These are phyloP conservation scores for Steinernema feltiae DNA, from an alignment of 1,140 invertebrate species.

Conservation along the genomic window DNA sequence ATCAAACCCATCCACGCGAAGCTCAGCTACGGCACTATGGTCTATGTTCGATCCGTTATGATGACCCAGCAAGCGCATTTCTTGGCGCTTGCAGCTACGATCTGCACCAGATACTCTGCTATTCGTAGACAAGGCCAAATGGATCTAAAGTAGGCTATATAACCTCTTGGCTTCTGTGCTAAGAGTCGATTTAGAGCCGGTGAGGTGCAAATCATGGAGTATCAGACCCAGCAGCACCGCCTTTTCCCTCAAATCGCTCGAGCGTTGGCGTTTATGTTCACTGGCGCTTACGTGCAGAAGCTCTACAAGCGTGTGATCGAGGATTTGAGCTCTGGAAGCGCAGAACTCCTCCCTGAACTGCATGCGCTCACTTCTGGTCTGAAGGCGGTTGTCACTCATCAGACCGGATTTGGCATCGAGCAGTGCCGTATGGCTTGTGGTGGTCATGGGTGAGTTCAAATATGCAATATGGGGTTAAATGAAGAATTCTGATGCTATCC, in stretches of 20 bases:
- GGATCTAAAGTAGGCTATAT: conserved; percentile 70
- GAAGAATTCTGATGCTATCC: no score
- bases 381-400: conserved; percentile 75
- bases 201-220: conserved; percentile 83
- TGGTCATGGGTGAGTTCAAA: no score
- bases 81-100: conserved; percentile 52
- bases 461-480: no score
- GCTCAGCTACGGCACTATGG: conserved; percentile 38
- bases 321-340: conserved; percentile 18
- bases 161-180: no score
- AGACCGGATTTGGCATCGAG: conserved; percentile 71
- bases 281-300: conserved; percentile 71
- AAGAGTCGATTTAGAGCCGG: no score
- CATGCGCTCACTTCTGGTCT: conserved; percentile 82
- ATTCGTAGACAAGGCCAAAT: conserved; percentile 77
- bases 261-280: conserved; percentile 70
- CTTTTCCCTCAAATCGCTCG: conserved; percentile 74
- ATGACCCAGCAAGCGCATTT: conserved; percentile 35
- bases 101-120: conserved; percentile 71
- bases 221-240: conserved; percentile 84
- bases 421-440: conserved; percentile 78
- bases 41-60: conserved; percentile 34
- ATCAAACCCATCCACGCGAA: conserved; percentile 20
- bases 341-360: conserved; percentile 62
- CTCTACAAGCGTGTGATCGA: conserved; percentile 64